These are phyloP conservation scores for Heliothis subflexa DNA, from an alignment of 1,140 invertebrate species.

Conservation along the genomic window DNA sequence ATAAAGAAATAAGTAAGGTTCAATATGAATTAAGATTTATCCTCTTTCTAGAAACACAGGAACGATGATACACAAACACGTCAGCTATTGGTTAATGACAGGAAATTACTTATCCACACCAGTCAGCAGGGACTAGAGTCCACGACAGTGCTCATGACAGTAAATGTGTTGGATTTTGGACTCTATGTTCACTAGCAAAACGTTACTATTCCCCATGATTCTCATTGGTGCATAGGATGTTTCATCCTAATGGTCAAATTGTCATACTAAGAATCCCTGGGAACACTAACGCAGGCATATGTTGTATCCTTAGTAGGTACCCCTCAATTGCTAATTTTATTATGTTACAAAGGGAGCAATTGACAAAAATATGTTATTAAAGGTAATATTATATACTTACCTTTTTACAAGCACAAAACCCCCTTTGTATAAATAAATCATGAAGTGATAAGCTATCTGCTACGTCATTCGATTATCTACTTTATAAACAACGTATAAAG, in stretches of 20 bases:
- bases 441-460: slow-evolving; percentile 46
- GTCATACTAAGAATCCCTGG: slow-evolving; percentile 17
- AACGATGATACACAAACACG: slow-evolving; percentile 15
- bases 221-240: not conserved
- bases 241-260: slow-evolving; percentile 9
- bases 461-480: slow-evolving; percentile 47
- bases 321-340: slow-evolving; percentile 49
- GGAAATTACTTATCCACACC: slow-evolving; percentile 45
- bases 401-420: not conserved
- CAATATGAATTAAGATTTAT: not conserved
- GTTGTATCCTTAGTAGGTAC: not conserved
- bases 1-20: too few relatives aligned
- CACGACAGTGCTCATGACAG: not conserved
- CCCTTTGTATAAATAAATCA: not conserved
- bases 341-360: slow-evolving; percentile 17
- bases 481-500: slow-evolving; percentile 32
- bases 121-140: slow-evolving; percentile 19
- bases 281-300: not conserved
- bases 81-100: slow-evolving; percentile 36
- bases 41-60: not conserved
- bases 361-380: not conserved
- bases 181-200: slow-evolving; percentile 2
- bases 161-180: not conserved
- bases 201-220: slow-evolving; percentile 10
- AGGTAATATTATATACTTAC: not conserved